Evolutionary conservation across 2,797 vertebrate species (phyloP).

Genomic region (Chrosomus eos): DNA sequence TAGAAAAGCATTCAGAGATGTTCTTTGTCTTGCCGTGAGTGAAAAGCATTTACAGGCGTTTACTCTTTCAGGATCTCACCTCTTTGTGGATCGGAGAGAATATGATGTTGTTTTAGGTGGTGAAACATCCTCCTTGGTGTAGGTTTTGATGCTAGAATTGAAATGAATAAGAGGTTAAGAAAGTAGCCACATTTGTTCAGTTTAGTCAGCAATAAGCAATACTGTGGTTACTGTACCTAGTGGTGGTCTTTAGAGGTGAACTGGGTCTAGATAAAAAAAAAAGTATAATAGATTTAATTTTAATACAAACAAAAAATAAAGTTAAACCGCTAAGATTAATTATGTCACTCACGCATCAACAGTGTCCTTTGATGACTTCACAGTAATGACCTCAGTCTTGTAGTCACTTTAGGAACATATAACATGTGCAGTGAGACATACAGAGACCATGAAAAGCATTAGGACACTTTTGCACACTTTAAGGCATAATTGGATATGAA

Average conservation of each 20-base stretch:
- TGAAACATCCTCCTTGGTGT: conserved; percentile 61
- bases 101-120: conserved; percentile 62
- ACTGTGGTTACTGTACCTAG: conserved; percentile 66
- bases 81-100: conserved; percentile 62
- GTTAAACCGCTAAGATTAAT: conserved; percentile 10
- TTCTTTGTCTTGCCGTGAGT: not conserved
- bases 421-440: not conserved
- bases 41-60: not conserved
- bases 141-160: conserved; percentile 61
- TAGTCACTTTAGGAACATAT: conserved; percentile 53
- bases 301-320: conserved; percentile 17
- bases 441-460: not conserved
- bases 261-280: conserved; percentile 31
- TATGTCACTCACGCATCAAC: conserved; percentile 60
- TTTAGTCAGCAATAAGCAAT: conserved; percentile 47
- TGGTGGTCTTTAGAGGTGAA: conserved; percentile 55
- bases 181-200: conserved; percentile 30
- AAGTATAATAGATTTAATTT: conserved; percentile 41
- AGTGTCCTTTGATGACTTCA: conserved; percentile 57
- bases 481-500: not conserved
- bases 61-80: conserved; percentile 57
- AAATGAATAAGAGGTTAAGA: not conserved
- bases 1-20: conserved; percentile 20
- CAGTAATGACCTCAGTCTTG: conserved; percentile 62
- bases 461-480: not conserved